These are phyloP conservation scores for Bimastos eiseni DNA, from an alignment of 2,888 invertebrate species.

Conservation along the genomic window DNA sequence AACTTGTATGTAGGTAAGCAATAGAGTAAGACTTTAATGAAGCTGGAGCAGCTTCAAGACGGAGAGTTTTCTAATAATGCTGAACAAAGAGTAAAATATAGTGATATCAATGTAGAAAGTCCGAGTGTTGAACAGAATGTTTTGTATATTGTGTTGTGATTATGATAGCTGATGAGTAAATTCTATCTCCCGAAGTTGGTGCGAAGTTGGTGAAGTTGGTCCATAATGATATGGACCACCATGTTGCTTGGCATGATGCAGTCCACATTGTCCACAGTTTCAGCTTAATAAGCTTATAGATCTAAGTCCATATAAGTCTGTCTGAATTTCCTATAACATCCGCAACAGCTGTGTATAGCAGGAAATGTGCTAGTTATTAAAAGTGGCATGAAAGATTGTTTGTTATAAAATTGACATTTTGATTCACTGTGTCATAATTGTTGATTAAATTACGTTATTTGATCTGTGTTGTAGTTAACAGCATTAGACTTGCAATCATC, in stretches of 20 bases:
- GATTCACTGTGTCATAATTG: not conserved
- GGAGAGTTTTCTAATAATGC: not conserved
- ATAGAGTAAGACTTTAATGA: not conserved
- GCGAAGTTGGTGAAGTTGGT: too few species aligned
- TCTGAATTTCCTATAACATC: not conserved
- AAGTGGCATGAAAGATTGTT: not conserved
- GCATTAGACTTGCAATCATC: conserved; percentile 9
- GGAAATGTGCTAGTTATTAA: too few species aligned
- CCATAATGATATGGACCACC: too few species aligned
- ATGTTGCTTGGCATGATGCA: not conserved
- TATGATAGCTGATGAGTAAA: not conserved
- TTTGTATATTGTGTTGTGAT: not conserved
- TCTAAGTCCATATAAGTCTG: too few species aligned
- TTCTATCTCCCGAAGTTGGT: not conserved
- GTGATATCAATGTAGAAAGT: not conserved
- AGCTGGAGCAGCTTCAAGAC: not conserved
- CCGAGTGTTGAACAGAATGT: not conserved
- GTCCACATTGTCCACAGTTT: not conserved
- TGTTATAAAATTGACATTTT: not conserved
- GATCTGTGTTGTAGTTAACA: not conserved
- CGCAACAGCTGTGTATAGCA: not conserved
- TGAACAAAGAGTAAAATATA: not conserved
- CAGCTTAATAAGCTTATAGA: not conserved
- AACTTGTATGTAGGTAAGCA: not conserved
- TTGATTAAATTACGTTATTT: not conserved